Conservation (phyloP, 2,797 vertebrate species). For the Morelia viridis region DNA sequence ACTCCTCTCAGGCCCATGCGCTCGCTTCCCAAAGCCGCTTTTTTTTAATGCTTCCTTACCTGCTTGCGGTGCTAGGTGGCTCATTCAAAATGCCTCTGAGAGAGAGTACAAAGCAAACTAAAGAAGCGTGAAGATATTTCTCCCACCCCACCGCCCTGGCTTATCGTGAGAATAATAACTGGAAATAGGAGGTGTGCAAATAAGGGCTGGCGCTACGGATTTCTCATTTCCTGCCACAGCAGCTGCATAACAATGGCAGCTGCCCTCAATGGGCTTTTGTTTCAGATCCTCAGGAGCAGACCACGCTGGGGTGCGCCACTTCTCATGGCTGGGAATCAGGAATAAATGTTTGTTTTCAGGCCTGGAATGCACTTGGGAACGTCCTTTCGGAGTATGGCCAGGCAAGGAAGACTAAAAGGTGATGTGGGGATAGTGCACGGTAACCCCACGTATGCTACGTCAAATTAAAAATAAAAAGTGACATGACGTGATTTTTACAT, state of each 20-base stretch:
- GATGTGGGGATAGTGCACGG: too few relatives aligned
- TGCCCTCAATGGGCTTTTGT: slow-evolving; percentile 4
- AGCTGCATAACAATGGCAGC: slow-evolving; percentile 16
- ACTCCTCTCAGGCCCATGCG: neutral
- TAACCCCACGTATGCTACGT: too few relatives aligned
- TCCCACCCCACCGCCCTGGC: neutral
- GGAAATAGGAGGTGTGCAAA: neutral
- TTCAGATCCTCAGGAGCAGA: neutral
- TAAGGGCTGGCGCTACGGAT: fast-evolving
- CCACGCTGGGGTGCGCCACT: neutral
- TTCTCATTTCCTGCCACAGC: slow-evolving; percentile 13
- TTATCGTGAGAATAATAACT: slow-evolving; percentile 14
- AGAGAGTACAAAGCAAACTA: neutral
- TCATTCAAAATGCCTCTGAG: neutral
- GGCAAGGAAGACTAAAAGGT: too few relatives aligned
- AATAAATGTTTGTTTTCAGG: neutral
- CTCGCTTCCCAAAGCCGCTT: neutral
- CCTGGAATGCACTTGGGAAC: too few relatives aligned
- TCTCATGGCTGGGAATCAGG: neutral
- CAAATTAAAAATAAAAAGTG: too few relatives aligned
- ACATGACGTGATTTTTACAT: too few relatives aligned
- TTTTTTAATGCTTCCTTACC: neutral
- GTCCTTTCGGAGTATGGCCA: too few relatives aligned
- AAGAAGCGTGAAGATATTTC: neutral
- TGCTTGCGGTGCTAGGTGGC: neutral